These are phyloP conservation scores for Zaprionus gabonicus DNA, from an alignment of 1,140 invertebrate genomes.

Conservation along the genomic window DNA sequence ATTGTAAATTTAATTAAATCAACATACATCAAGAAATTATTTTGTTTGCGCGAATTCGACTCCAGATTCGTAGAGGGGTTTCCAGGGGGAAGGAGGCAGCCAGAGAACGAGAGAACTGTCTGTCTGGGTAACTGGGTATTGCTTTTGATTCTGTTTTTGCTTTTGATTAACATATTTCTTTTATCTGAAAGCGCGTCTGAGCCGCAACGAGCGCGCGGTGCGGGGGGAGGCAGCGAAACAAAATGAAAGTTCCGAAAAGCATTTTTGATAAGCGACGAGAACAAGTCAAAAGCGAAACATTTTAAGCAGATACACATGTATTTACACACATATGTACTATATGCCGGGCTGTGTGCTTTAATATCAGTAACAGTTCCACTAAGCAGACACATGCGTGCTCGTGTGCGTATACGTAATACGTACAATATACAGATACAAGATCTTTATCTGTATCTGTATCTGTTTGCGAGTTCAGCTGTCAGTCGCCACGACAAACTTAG, in stretches of 20 bases:
- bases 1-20: conserved; percentile 54
- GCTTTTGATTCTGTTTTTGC: conserved; percentile 38
- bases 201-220: neutral
- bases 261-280: conserved; percentile 17
- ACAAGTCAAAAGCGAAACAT: conserved; percentile 15
- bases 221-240: too few relatives aligned
- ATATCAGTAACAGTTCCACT: conserved; percentile 4
- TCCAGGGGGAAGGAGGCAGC: too few relatives aligned
- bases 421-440: too few relatives aligned
- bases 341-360: neutral
- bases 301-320: neutral
- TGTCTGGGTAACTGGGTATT: conserved; percentile 25
- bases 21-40: conserved; percentile 45
- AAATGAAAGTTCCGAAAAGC: conserved; percentile 32
- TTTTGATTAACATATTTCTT: conserved; percentile 58
- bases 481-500: conserved; percentile 44
- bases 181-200: conserved; percentile 37
- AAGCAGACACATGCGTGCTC: neutral
- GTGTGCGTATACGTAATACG: too few relatives aligned
- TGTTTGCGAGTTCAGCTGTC: conserved; percentile 12
- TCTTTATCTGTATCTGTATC: neutral
- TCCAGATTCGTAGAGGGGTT: conserved; percentile 10
- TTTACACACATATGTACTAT: neutral
- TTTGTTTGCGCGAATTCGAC: conserved; percentile 34
- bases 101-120: neutral